Percentiles rank a stretch among this genome's conserved stretches.
These are phyloP conservation scores for Cataglyphis altisquamis DNA, from an alignment of 2,888 invertebrate species.

Conservation along the genomic window DNA sequence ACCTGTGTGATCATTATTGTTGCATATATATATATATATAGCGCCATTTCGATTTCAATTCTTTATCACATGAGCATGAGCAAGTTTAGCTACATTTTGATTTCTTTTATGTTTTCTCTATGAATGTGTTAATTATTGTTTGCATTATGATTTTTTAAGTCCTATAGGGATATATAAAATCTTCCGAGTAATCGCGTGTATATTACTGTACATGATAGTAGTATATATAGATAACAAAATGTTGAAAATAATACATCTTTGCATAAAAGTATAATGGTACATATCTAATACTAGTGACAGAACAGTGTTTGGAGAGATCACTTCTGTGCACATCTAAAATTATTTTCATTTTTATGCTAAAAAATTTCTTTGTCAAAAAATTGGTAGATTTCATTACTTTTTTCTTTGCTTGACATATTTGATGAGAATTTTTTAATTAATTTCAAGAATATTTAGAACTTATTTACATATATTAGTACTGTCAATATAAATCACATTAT, in stretches of 20 bases:
- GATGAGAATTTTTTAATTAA: neutral
- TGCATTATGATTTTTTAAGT: constrained; percentile 54
- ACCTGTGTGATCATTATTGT: constrained; percentile 67
- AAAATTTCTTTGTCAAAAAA: constrained; percentile 28
- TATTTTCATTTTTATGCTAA: constrained; percentile 19
- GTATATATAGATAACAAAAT: constrained; percentile 53
- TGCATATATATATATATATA: constrained; percentile 61
- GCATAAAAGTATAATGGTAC: constrained; percentile 40
- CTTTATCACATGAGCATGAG: constrained; percentile 81
- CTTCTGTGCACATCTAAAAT: constrained; percentile 37
- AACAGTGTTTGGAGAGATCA: constrained; percentile 42
- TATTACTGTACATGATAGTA: constrained; percentile 63
- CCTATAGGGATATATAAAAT: constrained; percentile 56
- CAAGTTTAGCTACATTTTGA: constrained; percentile 75
- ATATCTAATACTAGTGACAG: constrained; percentile 47
- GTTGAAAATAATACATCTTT: constrained; percentile 60
- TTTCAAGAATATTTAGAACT: neutral
- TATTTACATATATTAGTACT: neutral
- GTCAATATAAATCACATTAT: too few relatives aligned
- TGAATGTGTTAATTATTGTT: constrained; percentile 62
- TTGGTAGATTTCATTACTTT: constrained; percentile 10
- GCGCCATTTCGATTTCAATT: constrained; percentile 74
- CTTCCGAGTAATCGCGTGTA: constrained; percentile 54
- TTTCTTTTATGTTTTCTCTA: constrained; percentile 69
- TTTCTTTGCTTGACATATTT: neutral